Evolutionary conservation across 2,797 vertebrate genomes (phyloP).

Genomic region (Urocyon cinereoargenteus): DNA sequence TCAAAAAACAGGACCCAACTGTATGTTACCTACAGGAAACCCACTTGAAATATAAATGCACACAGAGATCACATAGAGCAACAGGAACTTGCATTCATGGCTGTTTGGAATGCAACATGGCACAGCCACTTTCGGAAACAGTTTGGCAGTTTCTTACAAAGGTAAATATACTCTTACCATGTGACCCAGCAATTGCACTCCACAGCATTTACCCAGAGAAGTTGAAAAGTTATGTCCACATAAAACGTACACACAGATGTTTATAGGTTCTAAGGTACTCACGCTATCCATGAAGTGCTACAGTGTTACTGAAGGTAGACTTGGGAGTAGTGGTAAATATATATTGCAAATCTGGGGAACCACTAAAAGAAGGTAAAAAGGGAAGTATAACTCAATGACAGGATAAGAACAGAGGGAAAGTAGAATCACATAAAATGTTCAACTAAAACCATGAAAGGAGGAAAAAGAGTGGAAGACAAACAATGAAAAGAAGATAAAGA

Average conservation of each 20-base stretch:
- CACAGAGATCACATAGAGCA: background rate
- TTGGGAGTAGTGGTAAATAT: background rate
- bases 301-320: background rate
- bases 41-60: background rate
- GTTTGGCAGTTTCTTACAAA: background rate
- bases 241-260: background rate
- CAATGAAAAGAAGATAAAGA: background rate
- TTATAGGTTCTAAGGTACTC: background rate
- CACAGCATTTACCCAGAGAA: background rate
- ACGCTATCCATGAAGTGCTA: background rate
- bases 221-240: background rate
- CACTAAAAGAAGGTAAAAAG: background rate
- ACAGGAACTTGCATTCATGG: background rate
- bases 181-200: background rate
- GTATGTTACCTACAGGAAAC: background rate
- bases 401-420: background rate
- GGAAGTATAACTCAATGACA: background rate
- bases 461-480: background rate
- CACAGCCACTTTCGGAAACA: background rate
- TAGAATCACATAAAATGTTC: background rate
- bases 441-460: background rate
- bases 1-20: background rate
- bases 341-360: background rate
- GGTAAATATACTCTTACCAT: background rate
- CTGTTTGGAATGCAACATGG: background rate